Conservation (phyloP, 2,113 vertebrate species). For the Machaerirhynchus nigripectus region DNA sequence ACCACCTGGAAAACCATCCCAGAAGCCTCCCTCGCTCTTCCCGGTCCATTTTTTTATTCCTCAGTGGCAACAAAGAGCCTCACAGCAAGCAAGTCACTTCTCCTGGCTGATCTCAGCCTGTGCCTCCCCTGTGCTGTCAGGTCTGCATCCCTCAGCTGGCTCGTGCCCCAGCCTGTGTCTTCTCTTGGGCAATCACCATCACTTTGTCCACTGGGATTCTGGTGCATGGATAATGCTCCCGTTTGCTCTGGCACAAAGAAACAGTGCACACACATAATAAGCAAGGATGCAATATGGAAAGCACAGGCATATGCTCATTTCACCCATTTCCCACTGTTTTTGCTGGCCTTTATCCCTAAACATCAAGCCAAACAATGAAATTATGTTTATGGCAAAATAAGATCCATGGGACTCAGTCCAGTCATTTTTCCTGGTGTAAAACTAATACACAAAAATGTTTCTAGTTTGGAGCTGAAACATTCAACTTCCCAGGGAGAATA, state of each 20-base stretch:
- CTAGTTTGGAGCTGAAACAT: neutral
- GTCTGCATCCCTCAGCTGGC: neutral
- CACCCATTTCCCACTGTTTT: neutral
- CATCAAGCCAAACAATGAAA: neutral
- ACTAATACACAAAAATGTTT: neutral
- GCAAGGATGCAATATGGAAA: neutral
- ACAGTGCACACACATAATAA: neutral
- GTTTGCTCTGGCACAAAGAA: neutral
- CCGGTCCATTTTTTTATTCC: neutral
- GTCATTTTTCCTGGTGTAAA: neutral
- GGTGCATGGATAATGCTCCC: rapidly evolving
- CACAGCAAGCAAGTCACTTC: neutral
- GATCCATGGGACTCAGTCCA: neutral
- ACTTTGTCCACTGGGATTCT: neutral
- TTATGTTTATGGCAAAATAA: neutral
- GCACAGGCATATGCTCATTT: neutral
- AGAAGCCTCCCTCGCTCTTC: neutral
- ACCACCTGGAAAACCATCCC: neutral
- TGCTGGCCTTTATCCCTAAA: neutral
- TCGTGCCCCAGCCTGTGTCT: neutral
- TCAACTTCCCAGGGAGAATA: neutral
- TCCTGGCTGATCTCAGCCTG: neutral
- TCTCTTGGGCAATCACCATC: neutral
- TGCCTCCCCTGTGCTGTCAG: neutral
- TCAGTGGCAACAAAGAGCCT: neutral